A percentile compares a stretch with the other conserved stretches of the same genome.
phyloP scores from a whole-genome alignment of 2,797 vertebrate species.

The Kryptolebias ocellatus region DNA sequence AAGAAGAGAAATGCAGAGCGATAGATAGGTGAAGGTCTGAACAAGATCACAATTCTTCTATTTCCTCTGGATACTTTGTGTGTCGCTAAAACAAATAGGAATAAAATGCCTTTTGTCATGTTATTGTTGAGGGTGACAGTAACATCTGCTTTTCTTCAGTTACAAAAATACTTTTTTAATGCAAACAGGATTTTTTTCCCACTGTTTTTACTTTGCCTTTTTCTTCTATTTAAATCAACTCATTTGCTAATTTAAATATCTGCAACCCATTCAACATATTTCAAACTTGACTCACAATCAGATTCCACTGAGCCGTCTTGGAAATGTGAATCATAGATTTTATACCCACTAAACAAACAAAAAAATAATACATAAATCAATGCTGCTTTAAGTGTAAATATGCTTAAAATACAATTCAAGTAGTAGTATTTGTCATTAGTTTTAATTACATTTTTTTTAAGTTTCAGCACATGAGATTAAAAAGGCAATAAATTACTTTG shows the following conservation, averaged over 20 bases:
- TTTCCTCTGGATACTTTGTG: conserved; percentile 42
- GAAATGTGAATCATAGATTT: background rate
- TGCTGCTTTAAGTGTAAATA: background rate
- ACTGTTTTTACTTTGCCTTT: background rate
- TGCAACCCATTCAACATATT: background rate
- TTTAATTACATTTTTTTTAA: no score
- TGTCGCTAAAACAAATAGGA: conserved; percentile 45
- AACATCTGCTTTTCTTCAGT: conserved; percentile 14
- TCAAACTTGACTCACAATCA: background rate
- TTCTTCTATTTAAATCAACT: background rate
- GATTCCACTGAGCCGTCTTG: background rate
- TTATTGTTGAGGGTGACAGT: conserved; percentile 76
- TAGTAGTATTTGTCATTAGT: no score
- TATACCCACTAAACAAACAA: background rate
- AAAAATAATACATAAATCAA: background rate
- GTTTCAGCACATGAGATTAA: conserved; percentile 9
- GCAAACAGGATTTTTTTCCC: background rate
- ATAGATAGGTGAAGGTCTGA: conserved; percentile 32
- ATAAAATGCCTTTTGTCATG: conserved; percentile 82
- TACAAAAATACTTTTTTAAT: background rate
- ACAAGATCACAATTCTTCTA: conserved; percentile 31
- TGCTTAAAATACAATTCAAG: background rate
- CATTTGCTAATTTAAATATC: no score
- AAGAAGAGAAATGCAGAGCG: conserved; percentile 34
- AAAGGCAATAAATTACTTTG: conserved; percentile 19